These are phyloP conservation scores for Hippoglossus hippoglossus DNA, from an alignment of 2,797 vertebrate species.

Conservation along the genomic window DNA sequence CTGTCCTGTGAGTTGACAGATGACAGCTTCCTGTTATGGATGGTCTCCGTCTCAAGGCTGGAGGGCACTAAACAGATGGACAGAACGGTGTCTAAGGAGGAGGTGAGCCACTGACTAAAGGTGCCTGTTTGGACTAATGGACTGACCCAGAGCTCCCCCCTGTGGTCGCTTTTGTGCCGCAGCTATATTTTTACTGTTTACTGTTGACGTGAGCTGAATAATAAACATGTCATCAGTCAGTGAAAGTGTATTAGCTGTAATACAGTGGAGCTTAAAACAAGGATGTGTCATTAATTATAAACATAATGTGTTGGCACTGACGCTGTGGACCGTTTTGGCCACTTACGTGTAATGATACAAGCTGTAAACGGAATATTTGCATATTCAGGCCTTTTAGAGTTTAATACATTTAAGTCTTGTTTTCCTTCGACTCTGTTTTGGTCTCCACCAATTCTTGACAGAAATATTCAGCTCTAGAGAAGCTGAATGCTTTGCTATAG, in stretches of 20 bases:
- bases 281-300: too few species aligned
- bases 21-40: conserved; percentile 37
- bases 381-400: too few species aligned
- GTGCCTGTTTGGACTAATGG: neutral
- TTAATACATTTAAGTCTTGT: neutral
- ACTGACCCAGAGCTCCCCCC: conserved; percentile 42
- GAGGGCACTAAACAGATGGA: conserved; percentile 38
- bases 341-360: too few species aligned
- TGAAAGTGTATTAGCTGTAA: too few species aligned
- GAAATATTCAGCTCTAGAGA: too few species aligned
- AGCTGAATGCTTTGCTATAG: too few species aligned
- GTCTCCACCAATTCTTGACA: neutral
- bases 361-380: too few species aligned
- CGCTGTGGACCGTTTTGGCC: too few species aligned
- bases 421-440: neutral
- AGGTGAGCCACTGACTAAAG: neutral
- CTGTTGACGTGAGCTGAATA: too few species aligned
- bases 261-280: too few species aligned
- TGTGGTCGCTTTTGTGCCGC: conserved; percentile 13
- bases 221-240: too few species aligned
- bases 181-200: neutral
- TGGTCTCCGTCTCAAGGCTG: conserved; percentile 23
- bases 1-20: conserved; percentile 18
- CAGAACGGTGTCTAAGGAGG: conserved; percentile 4
- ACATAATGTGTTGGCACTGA: too few species aligned